These are phyloP conservation scores for Amphiprion percula DNA, from an alignment of 2,113 vertebrate genomes.

Conservation along the genomic window DNA sequence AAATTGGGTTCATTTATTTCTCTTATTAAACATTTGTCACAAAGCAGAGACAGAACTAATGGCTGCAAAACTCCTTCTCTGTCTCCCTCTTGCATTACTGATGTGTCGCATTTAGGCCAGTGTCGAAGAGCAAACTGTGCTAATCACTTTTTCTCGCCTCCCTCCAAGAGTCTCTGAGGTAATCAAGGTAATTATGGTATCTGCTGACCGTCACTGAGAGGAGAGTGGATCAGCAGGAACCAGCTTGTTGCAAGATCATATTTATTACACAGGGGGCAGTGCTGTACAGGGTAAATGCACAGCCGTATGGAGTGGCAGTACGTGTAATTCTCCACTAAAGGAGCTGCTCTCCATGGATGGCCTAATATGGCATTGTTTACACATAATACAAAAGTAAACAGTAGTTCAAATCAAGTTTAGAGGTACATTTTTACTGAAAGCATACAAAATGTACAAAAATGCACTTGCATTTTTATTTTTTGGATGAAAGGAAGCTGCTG, in stretches of 20 bases:
- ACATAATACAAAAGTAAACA: neutral
- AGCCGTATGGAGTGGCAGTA: neutral
- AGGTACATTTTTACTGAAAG: neutral
- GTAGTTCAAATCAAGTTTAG: neutral
- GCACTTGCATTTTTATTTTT: no score
- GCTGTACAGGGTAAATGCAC: slow-evolving; percentile 24
- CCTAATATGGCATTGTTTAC: neutral
- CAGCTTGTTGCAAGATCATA: slow-evolving; percentile 29
- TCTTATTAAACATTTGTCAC: neutral
- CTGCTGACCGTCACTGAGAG: slow-evolving; percentile 45
- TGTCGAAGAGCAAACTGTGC: slow-evolving; percentile 17
- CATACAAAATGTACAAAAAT: no score
- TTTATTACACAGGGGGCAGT: slow-evolving; percentile 64
- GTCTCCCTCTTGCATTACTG: neutral
- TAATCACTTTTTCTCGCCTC: slow-evolving; percentile 38
- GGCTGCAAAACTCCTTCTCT: neutral
- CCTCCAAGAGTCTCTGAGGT: slow-evolving; percentile 35
- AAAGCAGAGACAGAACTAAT: neutral
- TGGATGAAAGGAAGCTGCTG: no score
- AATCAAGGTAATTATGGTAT: slow-evolving; percentile 59
- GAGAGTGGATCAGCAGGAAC: slow-evolving; percentile 25
- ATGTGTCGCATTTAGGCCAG: slow-evolving; percentile 14
- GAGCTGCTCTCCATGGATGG: slow-evolving; percentile 34
- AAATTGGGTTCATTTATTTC: neutral
- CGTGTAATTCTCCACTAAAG: slow-evolving; percentile 14